Evolutionary conservation across 2,113 vertebrate species (phyloP), one percentile per base, ranked within the genome.

Genomic region (Bostrychus sinensis): DNA sequence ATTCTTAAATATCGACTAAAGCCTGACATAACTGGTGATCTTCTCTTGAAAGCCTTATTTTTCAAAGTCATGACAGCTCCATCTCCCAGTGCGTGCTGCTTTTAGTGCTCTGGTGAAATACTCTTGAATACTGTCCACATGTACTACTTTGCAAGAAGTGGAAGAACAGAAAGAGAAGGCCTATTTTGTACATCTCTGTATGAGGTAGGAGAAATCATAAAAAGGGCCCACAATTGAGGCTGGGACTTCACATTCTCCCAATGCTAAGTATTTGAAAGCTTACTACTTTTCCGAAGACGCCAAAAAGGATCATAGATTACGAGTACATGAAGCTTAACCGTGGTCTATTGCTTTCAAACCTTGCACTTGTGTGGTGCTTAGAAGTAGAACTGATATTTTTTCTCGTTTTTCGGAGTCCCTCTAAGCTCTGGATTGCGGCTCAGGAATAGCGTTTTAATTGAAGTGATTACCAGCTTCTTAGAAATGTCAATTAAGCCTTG

Each of bases 401-500:
- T n/a, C n/a, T 45, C 22, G 22, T 48, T 25, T 48, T 25, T 19
- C 19, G 13, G 8, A 25, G 1, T 23, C 7, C 20, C 20, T 34
- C 59, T 56, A 28, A 36, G 32, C 37, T 75, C 74, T 37, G 46
- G 39, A 58, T 63, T 56, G 37, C 53, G 56, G 17, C 55, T 67
- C 66, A 56, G 65, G 62, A 82, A 82, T 78, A 67, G 37, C 51
- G 59, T 71, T 86, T 80, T 80, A 86, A 83, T 81, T 80, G 72
- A 83, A 70, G 83, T 59, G 74, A 86, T 84, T 73, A 78, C 53
- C 61, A 79, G 61, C 28, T 61, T 11, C 71, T 60, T 54, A 77
- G 56, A 83, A 83, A 88, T 83, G 80, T 75, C 83, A 85, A 89
- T 90, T 87, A 84, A 84, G 72, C 62, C 72, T 37, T 58, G 72